A percentile compares a stretch with the other conserved stretches of the same genome.
Evolutionary conservation across 2,888 invertebrate genomes (phyloP).

Genomic region (Amblyjoppa proteus): DNA sequence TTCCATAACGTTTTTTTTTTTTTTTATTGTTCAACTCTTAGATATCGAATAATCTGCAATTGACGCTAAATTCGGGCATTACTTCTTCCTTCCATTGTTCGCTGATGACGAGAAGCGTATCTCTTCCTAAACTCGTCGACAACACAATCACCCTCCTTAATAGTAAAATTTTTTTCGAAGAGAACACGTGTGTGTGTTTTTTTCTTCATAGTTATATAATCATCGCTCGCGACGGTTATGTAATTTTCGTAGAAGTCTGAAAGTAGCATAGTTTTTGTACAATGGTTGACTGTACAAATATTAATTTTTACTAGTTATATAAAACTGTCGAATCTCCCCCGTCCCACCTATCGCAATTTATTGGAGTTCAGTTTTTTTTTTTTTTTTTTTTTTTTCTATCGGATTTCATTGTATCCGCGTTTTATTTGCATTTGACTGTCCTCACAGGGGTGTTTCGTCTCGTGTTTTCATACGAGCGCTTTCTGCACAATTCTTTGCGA

Average conservation of each 20-base stretch:
- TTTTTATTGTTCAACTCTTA: constrained; percentile 15
- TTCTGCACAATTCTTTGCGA: constrained; percentile 22
- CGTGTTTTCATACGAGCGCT: neutral
- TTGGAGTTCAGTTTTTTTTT: constrained; percentile 31
- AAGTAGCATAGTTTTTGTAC: constrained; percentile 76
- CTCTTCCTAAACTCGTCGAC: constrained; percentile 45
- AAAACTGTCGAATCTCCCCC: constrained; percentile 61
- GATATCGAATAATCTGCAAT: constrained; percentile 43
- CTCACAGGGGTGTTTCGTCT: constrained; percentile 25
- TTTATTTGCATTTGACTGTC: constrained; percentile 23
- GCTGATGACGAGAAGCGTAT: constrained; percentile 18
- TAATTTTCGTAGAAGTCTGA: constrained; percentile 66
- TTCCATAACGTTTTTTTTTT: neutral
- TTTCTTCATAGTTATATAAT: constrained; percentile 11
- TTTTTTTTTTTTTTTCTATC: constrained; percentile 40
- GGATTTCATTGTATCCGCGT: constrained; percentile 13
- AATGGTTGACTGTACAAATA: constrained; percentile 75
- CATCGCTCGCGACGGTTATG: neutral
- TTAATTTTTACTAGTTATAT: constrained; percentile 68
- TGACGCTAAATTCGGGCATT: constrained; percentile 45
- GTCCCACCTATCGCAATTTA: constrained; percentile 43
- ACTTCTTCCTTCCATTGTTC: constrained; percentile 35
- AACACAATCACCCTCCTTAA: constrained; percentile 1
- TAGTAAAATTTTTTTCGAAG: constrained; percentile 7
- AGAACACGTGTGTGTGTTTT: constrained; percentile 9